These are phyloP conservation scores for Delichon dasypus DNA, from an alignment of 2,797 vertebrate genomes.

Conservation along the genomic window DNA sequence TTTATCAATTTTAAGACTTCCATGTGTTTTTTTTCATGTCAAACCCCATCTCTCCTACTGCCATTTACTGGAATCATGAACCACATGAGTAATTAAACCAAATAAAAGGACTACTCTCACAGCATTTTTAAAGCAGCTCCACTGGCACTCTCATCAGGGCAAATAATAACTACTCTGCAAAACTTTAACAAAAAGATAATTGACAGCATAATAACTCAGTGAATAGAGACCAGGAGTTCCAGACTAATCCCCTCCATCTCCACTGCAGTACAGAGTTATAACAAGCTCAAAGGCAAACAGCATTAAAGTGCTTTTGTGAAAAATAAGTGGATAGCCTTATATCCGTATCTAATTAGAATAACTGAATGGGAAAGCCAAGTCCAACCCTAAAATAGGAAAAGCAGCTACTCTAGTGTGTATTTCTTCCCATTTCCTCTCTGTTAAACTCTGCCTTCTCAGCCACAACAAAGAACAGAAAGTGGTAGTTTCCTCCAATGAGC, in stretches of 20 bases:
- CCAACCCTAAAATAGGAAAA: not conserved
- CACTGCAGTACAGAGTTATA: not conserved
- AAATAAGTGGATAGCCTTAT: not conserved
- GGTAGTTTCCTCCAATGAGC: not conserved
- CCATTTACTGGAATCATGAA: not conserved
- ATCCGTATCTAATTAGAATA: not conserved
- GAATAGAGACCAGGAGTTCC: not conserved
- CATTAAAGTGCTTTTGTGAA: not conserved
- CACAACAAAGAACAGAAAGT: not conserved
- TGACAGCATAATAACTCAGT: not conserved
- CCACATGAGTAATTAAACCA: not conserved
- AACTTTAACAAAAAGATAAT: not conserved
- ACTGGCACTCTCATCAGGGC: not conserved
- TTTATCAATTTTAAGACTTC: not conserved
- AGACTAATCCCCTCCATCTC: not conserved
- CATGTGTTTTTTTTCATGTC: not conserved
- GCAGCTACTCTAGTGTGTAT: not conserved
- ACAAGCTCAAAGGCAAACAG: not conserved
- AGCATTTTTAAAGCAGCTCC: slow-evolving; percentile 1
- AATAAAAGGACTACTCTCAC: slow-evolving; percentile 8
- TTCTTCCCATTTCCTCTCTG: not conserved
- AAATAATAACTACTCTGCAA: slow-evolving; percentile 25
- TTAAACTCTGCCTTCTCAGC: not conserved
- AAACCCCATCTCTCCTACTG: not conserved
- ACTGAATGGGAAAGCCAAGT: not conserved